phyloP scores from a whole-genome alignment of 2,113 vertebrate species.

The Syngnathus scovelli region DNA sequence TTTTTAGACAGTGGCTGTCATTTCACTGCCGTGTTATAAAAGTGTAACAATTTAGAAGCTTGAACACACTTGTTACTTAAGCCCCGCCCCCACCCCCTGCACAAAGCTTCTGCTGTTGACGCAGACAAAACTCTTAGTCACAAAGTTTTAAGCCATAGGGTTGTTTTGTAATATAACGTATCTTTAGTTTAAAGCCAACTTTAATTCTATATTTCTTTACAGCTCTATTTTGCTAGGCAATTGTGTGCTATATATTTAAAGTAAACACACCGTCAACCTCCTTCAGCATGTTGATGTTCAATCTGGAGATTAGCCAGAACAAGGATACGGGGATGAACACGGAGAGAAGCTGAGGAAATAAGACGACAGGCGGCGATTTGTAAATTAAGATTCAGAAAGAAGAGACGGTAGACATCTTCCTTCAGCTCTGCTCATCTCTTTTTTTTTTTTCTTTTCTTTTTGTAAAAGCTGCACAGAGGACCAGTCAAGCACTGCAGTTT shows the following conservation, averaged over 20 bases:
- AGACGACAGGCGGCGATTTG: constrained; percentile 39
- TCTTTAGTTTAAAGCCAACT: not conserved
- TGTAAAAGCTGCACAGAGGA: constrained; percentile 2
- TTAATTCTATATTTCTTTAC: not conserved
- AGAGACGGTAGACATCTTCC: constrained; percentile 17
- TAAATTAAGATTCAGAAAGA: constrained; percentile 37
- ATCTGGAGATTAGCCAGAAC: constrained; percentile 47
- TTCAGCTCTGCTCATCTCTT: constrained; percentile 13
- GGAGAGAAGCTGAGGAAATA: constrained; percentile 25
- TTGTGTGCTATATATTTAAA: constrained; percentile 16
- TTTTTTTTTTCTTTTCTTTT: constrained; percentile 3
- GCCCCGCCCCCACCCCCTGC: not conserved
- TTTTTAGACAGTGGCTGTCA: not conserved
- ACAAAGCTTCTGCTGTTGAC: constrained; percentile 8
- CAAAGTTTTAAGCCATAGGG: not conserved
- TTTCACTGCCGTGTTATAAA: not conserved
- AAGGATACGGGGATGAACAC: constrained; percentile 31
- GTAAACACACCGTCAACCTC: constrained; percentile 7
- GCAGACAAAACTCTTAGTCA: too few relatives aligned
- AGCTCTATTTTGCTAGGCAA: not conserved
- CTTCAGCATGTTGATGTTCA: constrained; percentile 33
- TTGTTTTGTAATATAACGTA: not conserved
- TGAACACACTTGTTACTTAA: not conserved
- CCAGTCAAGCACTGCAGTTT: constrained; percentile 3
- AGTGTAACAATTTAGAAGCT: not conserved